phyloP scores from a whole-genome alignment of 2,113 vertebrate species.

The Trinectes maculatus region DNA sequence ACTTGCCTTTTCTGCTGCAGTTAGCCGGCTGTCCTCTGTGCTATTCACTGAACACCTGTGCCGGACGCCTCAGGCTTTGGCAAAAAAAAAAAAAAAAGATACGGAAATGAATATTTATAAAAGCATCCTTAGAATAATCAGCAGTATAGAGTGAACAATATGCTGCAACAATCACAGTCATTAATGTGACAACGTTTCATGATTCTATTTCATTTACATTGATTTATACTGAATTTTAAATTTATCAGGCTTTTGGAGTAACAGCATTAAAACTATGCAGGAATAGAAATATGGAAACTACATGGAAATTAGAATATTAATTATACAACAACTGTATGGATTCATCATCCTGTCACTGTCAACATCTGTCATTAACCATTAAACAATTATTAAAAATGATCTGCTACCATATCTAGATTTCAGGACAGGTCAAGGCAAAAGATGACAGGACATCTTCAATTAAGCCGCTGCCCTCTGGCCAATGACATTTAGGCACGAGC shows the following conservation, averaged over 20 bases:
- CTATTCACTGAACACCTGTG: slow-evolving; percentile 74
- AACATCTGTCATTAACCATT: slow-evolving; percentile 4
- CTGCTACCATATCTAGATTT: too few relatives aligned
- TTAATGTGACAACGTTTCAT: background rate
- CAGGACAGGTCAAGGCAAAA: slow-evolving; percentile 26
- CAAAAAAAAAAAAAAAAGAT: slow-evolving; percentile 62
- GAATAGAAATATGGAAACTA: too few relatives aligned
- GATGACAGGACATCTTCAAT: slow-evolving; percentile 55
- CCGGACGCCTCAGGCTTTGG: slow-evolving; percentile 61
- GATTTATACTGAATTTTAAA: too few relatives aligned
- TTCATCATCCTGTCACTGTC: background rate
- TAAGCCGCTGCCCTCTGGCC: slow-evolving; percentile 64
- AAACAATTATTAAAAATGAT: too few relatives aligned
- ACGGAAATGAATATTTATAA: slow-evolving; percentile 67
- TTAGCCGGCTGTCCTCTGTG: slow-evolving; percentile 63
- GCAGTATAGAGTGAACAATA: slow-evolving; percentile 32
- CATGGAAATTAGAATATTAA: background rate
- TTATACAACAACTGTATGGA: slow-evolving; percentile 5
- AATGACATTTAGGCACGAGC: slow-evolving; percentile 64
- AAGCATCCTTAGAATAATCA: slow-evolving; percentile 56
- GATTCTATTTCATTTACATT: background rate
- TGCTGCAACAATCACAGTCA: slow-evolving; percentile 2
- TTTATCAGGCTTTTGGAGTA: too few relatives aligned
- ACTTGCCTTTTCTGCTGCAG: slow-evolving; percentile 70
- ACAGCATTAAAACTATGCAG: too few relatives aligned